Percentiles rank a stretch among this genome's conserved stretches.
Conservation (phyloP, 2,797 vertebrate genomes). For the Bradypodion ventrale region DNA sequence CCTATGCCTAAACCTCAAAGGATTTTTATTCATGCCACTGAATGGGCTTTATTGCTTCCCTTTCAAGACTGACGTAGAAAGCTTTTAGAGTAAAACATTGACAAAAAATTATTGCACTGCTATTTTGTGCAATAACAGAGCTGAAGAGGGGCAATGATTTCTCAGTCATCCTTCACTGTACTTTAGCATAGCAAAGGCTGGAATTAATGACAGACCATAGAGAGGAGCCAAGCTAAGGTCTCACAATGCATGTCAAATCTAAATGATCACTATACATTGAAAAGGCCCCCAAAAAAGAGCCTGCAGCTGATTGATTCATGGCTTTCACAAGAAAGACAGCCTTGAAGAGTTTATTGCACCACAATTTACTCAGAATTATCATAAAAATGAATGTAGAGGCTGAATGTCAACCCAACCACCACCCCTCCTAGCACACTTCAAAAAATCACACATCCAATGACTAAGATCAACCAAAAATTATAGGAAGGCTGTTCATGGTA, state of each 20-base stretch:
- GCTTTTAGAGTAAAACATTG: conserved; percentile 98
- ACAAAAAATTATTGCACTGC: conserved; percentile 97
- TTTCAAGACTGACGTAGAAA: conserved; percentile 96
- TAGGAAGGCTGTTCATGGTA: conserved; percentile 59
- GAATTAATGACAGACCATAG: conserved; percentile 95
- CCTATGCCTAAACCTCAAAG: conserved; percentile 93
- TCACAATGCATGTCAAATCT: conserved; percentile 98
- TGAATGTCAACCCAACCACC: conserved; percentile 82
- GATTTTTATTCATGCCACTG: conserved; percentile 95
- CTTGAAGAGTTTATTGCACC: conserved; percentile 89
- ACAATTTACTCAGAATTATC: conserved; percentile 89
- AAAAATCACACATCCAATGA: conserved; percentile 77
- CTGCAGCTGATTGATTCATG: conserved; percentile 91
- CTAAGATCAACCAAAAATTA: conserved; percentile 78
- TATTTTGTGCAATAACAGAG: conserved; percentile 94
- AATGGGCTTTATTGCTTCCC: conserved; percentile 99
- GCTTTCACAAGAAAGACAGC: conserved; percentile 92
- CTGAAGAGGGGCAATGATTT: conserved; percentile 92
- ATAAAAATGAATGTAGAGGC: conserved; percentile 86
- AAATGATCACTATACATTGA: conserved; percentile 96
- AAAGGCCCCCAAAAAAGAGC: conserved; percentile 84
- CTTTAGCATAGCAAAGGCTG: conserved; percentile 88
- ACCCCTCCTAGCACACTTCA: conserved; percentile 67
- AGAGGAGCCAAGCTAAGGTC: conserved; percentile 89
- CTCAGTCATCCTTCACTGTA: conserved; percentile 94